These are phyloP conservation scores for Cyclura pinguis DNA, from an alignment of 2,797 vertebrate species.

Conservation along the genomic window DNA sequence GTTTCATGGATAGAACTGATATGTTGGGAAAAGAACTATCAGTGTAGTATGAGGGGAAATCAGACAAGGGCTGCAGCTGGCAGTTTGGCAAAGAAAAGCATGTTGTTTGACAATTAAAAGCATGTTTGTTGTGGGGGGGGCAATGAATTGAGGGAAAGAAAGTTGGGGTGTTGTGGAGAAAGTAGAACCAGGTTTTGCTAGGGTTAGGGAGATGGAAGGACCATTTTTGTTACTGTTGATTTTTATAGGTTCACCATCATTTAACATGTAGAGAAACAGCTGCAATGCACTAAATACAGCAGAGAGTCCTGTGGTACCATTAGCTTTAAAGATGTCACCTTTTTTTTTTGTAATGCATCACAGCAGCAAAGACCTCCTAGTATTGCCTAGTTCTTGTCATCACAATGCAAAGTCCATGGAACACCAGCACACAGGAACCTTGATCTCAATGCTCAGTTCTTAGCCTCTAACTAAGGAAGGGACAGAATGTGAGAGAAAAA, in stretches of 20 bases:
- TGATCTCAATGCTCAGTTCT: no score
- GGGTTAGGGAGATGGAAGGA: not conserved
- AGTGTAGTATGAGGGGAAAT: not conserved
- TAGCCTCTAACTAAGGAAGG: no score
- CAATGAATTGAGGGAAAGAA: not conserved
- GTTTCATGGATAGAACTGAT: not conserved
- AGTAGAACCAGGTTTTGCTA: not conserved
- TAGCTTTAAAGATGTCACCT: not conserved
- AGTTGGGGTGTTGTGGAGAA: not conserved
- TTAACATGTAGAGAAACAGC: not conserved
- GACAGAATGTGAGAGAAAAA: no score
- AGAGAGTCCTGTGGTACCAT: not conserved
- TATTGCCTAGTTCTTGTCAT: not conserved
- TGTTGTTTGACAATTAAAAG: not conserved
- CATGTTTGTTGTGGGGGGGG: not conserved
- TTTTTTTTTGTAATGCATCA: not conserved
- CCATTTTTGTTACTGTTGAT: not conserved
- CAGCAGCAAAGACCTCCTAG: not conserved
- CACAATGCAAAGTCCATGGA: no score
- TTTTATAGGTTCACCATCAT: not conserved
- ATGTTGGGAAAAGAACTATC: not conserved
- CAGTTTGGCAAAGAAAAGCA: not conserved
- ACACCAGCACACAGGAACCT: no score
- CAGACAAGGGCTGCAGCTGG: not conserved
- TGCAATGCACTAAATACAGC: not conserved